Evolutionary conservation across 2,113 vertebrate genomes (phyloP).

Genomic region (Arenaria interpres): DNA sequence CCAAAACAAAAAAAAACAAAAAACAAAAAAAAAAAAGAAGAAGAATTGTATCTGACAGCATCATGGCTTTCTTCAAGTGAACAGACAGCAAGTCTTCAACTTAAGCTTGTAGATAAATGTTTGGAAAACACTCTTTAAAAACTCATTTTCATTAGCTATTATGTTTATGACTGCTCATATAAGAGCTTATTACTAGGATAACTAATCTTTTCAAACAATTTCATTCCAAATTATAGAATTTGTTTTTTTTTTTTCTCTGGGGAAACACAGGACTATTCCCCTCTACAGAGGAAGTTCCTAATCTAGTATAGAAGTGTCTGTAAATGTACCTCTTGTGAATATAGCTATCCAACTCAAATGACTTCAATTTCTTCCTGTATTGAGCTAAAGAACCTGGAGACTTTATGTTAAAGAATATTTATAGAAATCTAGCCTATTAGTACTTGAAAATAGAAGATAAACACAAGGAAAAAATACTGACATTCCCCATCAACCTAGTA

Average conservation of each 20-base stretch:
- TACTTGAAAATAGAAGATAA: not conserved
- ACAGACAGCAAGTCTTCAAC: not conserved
- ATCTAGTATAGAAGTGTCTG: not conserved
- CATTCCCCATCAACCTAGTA: not conserved
- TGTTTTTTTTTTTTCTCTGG: not conserved
- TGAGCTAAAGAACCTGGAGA: not conserved
- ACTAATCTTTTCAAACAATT: not conserved
- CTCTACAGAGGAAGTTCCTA: not conserved
- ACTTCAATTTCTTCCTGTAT: not conserved
- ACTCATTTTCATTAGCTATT: not conserved
- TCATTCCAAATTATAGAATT: not conserved
- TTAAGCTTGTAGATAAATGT: not conserved
- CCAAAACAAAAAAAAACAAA: fast-evolving
- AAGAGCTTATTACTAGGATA: not conserved
- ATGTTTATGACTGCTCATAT: not conserved
- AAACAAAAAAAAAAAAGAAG: fast-evolving
- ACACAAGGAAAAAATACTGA: not conserved
- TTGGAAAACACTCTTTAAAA: not conserved
- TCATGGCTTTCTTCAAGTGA: not conserved
- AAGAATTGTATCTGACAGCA: not conserved
- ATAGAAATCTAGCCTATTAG: not conserved
- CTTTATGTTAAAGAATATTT: not conserved
- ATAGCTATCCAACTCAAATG: not conserved
- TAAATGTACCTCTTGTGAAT: not conserved
- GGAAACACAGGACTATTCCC: not conserved